phyloP scores from a whole-genome alignment of 2,797 vertebrate genomes.

The Sebastes aleutianus region DNA sequence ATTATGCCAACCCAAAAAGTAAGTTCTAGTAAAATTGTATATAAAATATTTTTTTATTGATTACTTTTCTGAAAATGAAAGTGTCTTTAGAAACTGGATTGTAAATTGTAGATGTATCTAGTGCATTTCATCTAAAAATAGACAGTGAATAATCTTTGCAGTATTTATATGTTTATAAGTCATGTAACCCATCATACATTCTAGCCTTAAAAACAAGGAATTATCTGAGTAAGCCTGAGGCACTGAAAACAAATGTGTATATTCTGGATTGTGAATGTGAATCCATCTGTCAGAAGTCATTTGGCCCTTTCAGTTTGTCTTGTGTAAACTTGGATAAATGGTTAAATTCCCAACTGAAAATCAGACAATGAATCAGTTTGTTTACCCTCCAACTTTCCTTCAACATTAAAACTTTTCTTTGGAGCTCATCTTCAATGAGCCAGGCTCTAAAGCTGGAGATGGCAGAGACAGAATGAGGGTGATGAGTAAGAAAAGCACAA shows the following conservation, averaged over 20 bases:
- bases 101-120: too few species aligned
- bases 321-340: conserved; percentile 44
- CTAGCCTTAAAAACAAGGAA: conserved; percentile 4
- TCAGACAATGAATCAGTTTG: conserved; percentile 22
- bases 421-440: conserved; percentile 25
- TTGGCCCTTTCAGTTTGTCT: conserved; percentile 21
- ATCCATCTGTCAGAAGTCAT: conserved; percentile 16
- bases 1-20: neutral
- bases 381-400: conserved; percentile 34
- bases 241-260: conserved; percentile 34
- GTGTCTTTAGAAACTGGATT: neutral
- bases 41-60: neutral
- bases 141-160: neutral
- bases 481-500: conserved; percentile 47
- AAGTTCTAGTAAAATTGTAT: neutral
- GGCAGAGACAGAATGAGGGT: conserved; percentile 45
- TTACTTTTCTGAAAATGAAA: neutral
- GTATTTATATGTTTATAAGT: conserved; percentile 18
- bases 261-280: conserved; percentile 34
- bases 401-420: conserved; percentile 37
- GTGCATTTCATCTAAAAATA: neutral
- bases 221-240: conserved; percentile 10
- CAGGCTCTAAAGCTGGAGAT: conserved; percentile 40
- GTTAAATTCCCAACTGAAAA: conserved; percentile 21
- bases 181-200: neutral